Evolutionary conservation across 2,888 invertebrate genomes (phyloP), one percentile per base, ranked within the genome.

Genomic region (Tinea trinotella): DNA sequence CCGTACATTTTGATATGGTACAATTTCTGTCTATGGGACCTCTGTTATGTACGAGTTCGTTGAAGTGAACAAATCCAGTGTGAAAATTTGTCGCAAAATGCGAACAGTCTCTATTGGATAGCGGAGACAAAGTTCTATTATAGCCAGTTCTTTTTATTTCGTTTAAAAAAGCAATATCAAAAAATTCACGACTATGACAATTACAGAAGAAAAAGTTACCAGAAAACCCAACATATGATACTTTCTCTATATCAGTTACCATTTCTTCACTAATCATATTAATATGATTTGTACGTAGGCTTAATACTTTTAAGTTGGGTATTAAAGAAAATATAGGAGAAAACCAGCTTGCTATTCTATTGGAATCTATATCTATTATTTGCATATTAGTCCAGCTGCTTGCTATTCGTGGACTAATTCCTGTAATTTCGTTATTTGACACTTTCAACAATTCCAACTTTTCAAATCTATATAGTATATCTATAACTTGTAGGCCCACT

Each of bases 191-290:
- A 0, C 87, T 65, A 2, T 81, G 67, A 56, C 91, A 90, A 53
- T 87, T 88, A 61, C 92, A 92, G 0, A 89, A 71, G 15, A 91
- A 83, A 5, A 84, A 83, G 62, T 92, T 92, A 0, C 76, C 76
- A 0, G 87, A 81, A 0, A 92, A 53, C 0, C 82, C 84, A 0
- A 91, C 57, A 55, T 79, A 86, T 0, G 75, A 64, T 0, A 90
- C 56, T 0, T 69, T 59, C 0, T 70, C 63, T 4, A 91, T 74
- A 59, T 91, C 91, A 10, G 67, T 59, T 0, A 88, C 63, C 89
- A 91, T 91, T 34, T 82, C 80, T 10, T 74, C 67, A 0, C 88
- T 80, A 5, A 91, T 72, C 5, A 88, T 61, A 52, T 88, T 89
- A 6, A 91, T 78, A 20, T 85, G 88, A 55, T 91, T 91, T 1